Evolutionary conservation across 2,888 invertebrate genomes (phyloP), one percentile per base, ranked within the genome.

Genomic region (Dinocampus coccinellae): DNA sequence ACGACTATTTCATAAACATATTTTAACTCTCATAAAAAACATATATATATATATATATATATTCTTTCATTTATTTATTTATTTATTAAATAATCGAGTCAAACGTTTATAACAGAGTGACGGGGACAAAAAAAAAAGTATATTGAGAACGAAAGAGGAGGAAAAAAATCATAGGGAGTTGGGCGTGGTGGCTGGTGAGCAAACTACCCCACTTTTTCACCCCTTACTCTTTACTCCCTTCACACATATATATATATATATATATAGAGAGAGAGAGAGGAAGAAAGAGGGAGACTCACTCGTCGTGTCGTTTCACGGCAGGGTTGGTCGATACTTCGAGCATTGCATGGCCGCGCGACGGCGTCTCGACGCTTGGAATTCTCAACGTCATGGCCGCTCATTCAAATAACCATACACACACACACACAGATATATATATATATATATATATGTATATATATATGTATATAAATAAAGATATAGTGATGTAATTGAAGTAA

Each of bases 251-350:
- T n/a, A n/a, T n/a, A n/a, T n/a, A n/a, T n/a, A n/a, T n/a, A n/a
- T n/a, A n/a, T n/a, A n/a, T n/a, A n/a, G n/a, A n/a, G n/a, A n/a
- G n/a, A n/a, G n/a, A n/a, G n/a, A n/a, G n/a, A n/a, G n/a, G n/a
- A n/a, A n/a, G n/a, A n/a, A n/a, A n/a, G n/a, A n/a, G n/a, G n/a
- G n/a, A n/a, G n/a, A n/a, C 57, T 36, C 47, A 7, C 47, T 68
- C 62, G 47, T 42, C 26, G 55, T 65, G 24, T 60, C 57, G 33
- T 66, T 55, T 68, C 24, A 42, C 16, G 57, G 72, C 70, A 75
- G 75, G 76, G 83, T 77, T 85, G 87, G 87, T 87, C 87, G 86
- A 87, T 87, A 87, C 85, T 85, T 82, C 79, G 82, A 81, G 80
- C 79, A 78, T 78, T 79, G 84, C 81, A 82, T 80, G 80, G 78